phyloP scores from a whole-genome alignment of 2,113 vertebrate genomes.

The Strix aluco region DNA sequence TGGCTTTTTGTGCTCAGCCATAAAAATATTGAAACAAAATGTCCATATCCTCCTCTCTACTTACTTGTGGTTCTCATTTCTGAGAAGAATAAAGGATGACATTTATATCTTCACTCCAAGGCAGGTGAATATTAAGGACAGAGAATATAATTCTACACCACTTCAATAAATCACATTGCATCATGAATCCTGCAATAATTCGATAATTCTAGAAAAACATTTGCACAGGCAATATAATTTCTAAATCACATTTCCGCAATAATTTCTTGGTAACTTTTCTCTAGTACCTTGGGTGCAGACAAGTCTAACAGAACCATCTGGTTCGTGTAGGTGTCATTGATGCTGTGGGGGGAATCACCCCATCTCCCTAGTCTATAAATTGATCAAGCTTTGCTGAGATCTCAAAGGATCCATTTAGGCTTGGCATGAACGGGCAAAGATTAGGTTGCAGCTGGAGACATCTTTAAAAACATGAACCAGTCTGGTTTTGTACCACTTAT shows the following conservation, averaged over 20 bases:
- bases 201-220: not conserved
- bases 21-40: not conserved
- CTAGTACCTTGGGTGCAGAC: not conserved
- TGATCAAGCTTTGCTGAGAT: not conserved
- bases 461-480: not conserved
- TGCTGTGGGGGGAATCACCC: no score
- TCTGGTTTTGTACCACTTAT: no score
- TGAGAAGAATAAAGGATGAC: not conserved
- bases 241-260: not conserved
- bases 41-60: not conserved
- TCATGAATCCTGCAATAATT: not conserved
- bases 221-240: not conserved
- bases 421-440: not conserved
- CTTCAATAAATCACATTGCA: not conserved
- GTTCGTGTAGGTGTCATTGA: not conserved
- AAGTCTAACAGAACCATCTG: not conserved
- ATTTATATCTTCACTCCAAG: not conserved
- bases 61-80: not conserved
- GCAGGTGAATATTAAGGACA: not conserved
- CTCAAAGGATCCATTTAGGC: not conserved
- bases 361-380: not conserved
- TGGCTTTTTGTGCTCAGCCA: not conserved
- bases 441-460: not conserved
- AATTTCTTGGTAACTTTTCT: not conserved
- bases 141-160: not conserved